Evolutionary conservation across 2,797 vertebrate species (phyloP).

Genomic region (Ceyx erithaca): DNA sequence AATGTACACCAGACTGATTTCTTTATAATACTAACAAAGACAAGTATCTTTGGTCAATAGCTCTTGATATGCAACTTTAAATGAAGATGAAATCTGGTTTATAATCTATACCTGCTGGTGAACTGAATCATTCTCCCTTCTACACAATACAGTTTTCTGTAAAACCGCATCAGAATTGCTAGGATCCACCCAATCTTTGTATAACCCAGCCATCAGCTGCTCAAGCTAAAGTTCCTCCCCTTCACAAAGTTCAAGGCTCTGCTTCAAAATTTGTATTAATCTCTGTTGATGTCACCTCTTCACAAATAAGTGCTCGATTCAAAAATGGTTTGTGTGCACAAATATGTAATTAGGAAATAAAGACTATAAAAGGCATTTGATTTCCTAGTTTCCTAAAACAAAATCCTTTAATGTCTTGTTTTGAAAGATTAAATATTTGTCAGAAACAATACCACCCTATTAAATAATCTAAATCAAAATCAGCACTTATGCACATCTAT

Average conservation of each 20-base stretch:
- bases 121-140: not conserved
- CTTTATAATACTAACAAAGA: not conserved
- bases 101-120: not conserved
- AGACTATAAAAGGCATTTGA: not conserved
- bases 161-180: not conserved
- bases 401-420: constrained; percentile 16
- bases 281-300: not conserved
- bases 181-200: not conserved
- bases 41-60: not conserved
- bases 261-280: not conserved
- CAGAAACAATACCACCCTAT: constrained; percentile 37
- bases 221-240: not conserved
- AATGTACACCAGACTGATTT: not conserved
- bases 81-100: constrained; percentile 20
- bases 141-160: not conserved
- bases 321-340: not conserved
- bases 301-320: not conserved
- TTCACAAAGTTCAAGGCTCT: not conserved
- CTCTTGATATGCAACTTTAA: not conserved
- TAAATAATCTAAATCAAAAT: constrained; percentile 43
- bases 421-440: constrained; percentile 49
- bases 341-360: not conserved
- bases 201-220: not conserved
- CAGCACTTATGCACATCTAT: constrained; percentile 21
- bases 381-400: not conserved